Percentiles rank a stretch among this genome's conserved stretches.
phyloP scores from a whole-genome alignment of 2,888 invertebrate species.

The Agonopterix heracliana region DNA sequence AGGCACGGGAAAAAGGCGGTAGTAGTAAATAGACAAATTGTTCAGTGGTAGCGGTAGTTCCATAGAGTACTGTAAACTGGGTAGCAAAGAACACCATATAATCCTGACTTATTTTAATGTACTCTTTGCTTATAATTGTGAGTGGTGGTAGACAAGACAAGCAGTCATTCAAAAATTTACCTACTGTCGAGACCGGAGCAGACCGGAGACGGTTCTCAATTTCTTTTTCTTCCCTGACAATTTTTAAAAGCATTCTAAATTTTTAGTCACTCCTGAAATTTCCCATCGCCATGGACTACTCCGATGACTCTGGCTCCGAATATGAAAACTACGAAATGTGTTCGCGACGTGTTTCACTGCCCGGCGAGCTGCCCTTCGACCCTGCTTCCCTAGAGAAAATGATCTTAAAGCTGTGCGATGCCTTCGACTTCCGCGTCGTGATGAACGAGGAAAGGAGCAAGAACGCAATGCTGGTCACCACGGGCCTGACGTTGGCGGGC shows the following conservation, averaged over 20 bases:
- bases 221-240: too few relatives aligned
- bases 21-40: too few relatives aligned
- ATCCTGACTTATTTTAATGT: too few relatives aligned
- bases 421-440: conserved; percentile 56
- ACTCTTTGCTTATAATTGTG: too few relatives aligned
- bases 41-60: too few relatives aligned
- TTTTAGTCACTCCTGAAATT: not conserved
- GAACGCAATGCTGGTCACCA: conserved; percentile 45
- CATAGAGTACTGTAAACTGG: too few relatives aligned
- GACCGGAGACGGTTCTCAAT: too few relatives aligned
- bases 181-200: too few relatives aligned
- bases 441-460: conserved; percentile 35
- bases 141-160: too few relatives aligned
- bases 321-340: not conserved
- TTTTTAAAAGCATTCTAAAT: not conserved
- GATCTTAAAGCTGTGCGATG: conserved; percentile 49
- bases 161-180: too few relatives aligned
- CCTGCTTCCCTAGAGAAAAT: conserved; percentile 45
- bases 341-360: not conserved
- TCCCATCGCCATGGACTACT: not conserved
- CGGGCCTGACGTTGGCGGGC: conserved; percentile 55
- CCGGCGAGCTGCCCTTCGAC: conserved; percentile 40
- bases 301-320: not conserved
- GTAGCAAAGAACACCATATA: too few relatives aligned
- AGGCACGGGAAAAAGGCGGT: too few relatives aligned